These are phyloP conservation scores for Halichoeres trimaculatus DNA, from an alignment of 2,113 vertebrate genomes.

Conservation along the genomic window DNA sequence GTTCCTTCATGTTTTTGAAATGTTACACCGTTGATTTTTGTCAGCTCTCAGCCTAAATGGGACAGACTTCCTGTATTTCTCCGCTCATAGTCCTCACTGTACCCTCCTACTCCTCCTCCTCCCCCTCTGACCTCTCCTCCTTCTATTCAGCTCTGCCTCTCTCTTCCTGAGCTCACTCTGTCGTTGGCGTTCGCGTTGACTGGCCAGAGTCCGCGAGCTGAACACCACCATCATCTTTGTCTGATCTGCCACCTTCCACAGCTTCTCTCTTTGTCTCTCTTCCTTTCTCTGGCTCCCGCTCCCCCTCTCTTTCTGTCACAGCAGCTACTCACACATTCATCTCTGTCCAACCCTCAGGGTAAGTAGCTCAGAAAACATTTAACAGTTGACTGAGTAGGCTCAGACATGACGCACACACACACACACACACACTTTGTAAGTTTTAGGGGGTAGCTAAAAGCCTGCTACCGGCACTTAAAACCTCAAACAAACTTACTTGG, in stretches of 20 bases:
- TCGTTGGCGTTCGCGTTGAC: conserved; percentile 89
- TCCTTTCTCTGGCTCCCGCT: too few species aligned
- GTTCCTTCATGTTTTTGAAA: not conserved
- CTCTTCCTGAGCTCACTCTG: conserved; percentile 79
- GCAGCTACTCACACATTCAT: conserved; percentile 50
- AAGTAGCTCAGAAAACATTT: conserved; percentile 75
- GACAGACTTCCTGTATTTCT: conserved; percentile 52
- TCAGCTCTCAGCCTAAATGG: conserved; percentile 3
- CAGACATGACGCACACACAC: conserved; percentile 35
- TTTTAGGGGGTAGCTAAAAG: conserved; percentile 23
- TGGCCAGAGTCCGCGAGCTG: conserved; percentile 92
- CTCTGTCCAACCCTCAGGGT: conserved; percentile 72
- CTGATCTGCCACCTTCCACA: conserved; percentile 41
- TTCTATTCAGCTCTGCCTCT: conserved; percentile 50
- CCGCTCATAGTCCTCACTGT: conserved; percentile 37
- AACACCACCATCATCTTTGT: conserved; percentile 55
- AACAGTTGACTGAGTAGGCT: conserved; percentile 65
- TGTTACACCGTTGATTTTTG: not conserved
- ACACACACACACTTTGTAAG: conserved; percentile 22
- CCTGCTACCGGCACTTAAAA: conserved; percentile 19
- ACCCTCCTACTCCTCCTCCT: conserved; percentile 63
- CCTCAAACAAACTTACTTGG: conserved; percentile 5
- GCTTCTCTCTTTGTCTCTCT: conserved; percentile 12
- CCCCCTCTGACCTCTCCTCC: conserved; percentile 62
- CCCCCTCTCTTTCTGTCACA: conserved; percentile 23